These are phyloP conservation scores for Pristiophorus japonicus DNA, from an alignment of 2,113 vertebrate species.

Conservation along the genomic window DNA sequence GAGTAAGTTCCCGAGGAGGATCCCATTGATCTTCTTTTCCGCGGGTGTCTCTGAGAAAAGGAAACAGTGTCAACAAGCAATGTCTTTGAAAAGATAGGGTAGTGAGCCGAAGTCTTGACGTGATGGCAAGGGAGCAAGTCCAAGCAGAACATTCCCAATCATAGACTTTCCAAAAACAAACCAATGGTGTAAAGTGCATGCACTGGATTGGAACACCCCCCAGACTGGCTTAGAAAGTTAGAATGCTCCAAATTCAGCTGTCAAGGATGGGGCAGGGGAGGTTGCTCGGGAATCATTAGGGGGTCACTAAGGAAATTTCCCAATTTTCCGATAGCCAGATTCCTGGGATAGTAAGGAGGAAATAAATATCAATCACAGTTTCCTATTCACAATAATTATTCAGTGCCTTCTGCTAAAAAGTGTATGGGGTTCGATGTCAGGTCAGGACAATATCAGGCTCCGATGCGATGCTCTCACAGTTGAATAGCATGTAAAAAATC, in stretches of 20 bases:
- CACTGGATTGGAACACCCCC: background rate
- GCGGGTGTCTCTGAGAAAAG: slow-evolving; percentile 62
- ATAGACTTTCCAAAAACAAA: background rate
- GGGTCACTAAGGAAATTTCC: background rate
- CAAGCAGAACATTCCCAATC: background rate
- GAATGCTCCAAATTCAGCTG: background rate
- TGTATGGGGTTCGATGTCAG: background rate
- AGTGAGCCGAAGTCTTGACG: background rate
- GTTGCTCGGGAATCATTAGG: background rate
- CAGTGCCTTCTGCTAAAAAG: background rate
- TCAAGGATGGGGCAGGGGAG: background rate
- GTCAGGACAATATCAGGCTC: background rate
- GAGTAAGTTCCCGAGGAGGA: slow-evolving; percentile 62
- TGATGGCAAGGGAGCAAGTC: background rate
- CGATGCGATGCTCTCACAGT: background rate
- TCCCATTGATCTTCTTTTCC: slow-evolving; percentile 88
- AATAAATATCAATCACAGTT: background rate
- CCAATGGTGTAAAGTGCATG: background rate
- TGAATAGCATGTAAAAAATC: background rate
- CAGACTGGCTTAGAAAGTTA: background rate
- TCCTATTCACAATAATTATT: background rate
- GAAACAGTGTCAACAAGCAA: background rate
- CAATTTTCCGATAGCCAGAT: too few species aligned
- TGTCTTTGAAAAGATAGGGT: background rate
- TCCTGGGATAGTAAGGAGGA: background rate